These are phyloP conservation scores for Peromyscus eremicus DNA, from an alignment of 2,797 vertebrate genomes.

Conservation along the genomic window DNA sequence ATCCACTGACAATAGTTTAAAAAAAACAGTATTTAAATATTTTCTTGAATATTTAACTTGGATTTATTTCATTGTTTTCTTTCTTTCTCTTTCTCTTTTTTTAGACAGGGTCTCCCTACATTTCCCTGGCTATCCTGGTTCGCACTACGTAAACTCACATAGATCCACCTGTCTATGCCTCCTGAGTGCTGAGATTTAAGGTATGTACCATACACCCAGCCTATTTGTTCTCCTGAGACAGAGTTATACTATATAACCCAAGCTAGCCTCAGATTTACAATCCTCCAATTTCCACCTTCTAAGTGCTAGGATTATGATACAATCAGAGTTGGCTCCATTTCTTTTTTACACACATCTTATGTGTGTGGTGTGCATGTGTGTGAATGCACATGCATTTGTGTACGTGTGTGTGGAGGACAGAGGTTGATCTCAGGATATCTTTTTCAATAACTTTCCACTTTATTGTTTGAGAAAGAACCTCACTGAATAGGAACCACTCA, in stretches of 20 bases:
- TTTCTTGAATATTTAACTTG: conserved; percentile 14
- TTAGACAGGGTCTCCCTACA: background rate
- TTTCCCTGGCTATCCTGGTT: background rate
- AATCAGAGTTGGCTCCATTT: background rate
- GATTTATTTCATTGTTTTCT: background rate
- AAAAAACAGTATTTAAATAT: conserved; percentile 5
- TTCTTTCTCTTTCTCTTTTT: background rate
- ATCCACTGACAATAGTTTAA: background rate
- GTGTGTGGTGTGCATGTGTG: background rate
- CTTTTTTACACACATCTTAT: background rate
- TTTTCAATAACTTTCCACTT: background rate
- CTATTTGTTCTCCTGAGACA: background rate
- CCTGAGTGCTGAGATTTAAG: background rate
- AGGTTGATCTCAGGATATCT: background rate
- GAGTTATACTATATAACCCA: background rate
- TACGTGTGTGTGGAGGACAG: background rate
- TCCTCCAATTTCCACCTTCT: background rate
- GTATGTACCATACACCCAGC: background rate
- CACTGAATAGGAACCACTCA: background rate
- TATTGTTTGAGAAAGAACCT: background rate
- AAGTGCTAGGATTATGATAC: background rate
- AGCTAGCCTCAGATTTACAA: background rate
- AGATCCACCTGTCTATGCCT: background rate
- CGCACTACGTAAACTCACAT: background rate
- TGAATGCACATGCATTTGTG: background rate